Evolutionary conservation across 2,113 vertebrate genomes (phyloP), one percentile per base, ranked within the genome.

Genomic region (Calidris pygmaea): DNA sequence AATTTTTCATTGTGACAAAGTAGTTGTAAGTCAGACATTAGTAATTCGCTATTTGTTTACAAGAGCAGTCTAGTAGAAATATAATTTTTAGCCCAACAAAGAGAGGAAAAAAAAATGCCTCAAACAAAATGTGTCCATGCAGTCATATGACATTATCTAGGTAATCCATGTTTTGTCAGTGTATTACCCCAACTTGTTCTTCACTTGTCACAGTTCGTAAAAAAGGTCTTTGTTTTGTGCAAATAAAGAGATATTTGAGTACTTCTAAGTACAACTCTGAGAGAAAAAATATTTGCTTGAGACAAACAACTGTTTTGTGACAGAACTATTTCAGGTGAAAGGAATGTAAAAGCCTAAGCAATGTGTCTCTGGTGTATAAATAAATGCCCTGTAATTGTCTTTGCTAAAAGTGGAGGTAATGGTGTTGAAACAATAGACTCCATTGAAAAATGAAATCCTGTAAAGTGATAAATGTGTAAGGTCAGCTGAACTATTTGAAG

Each of bases 361-460:
- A 56, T 77, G 79, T 93, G 96, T 95, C 93, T 94, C 88, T 88
- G 68, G 68, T 75, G 70, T 86, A 94, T 78, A 97, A 96, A 93
- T 89, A 96, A 95, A 95, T 93, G 83, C 37, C 65, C 83, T 94
- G 65, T 90, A 94, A 95, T 89, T 96, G 92, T 81, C 92, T 94
- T 67, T 87, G 76, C 79, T 93, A 84, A 72, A 94, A 95, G 90
- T 75, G 76, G 88, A 95, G 95, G 68, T 96, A 96, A 95, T 97
- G 87, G 67, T 84, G 79, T 92, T 83, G 90, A 95, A 96, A 96
- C 92, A 97, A 96, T 84, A 72, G 95, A 41, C 56, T 65, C 76
- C 43, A 81, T 93, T 96, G 92, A 96, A 96, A 96, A 94, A 94
- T 92, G 39, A 93, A 95, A 96, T 93, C 85, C 92, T 75, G 96